Conservation (phyloP, 2,113 vertebrate species). For the Corythoichthys haematopterus region DNA sequence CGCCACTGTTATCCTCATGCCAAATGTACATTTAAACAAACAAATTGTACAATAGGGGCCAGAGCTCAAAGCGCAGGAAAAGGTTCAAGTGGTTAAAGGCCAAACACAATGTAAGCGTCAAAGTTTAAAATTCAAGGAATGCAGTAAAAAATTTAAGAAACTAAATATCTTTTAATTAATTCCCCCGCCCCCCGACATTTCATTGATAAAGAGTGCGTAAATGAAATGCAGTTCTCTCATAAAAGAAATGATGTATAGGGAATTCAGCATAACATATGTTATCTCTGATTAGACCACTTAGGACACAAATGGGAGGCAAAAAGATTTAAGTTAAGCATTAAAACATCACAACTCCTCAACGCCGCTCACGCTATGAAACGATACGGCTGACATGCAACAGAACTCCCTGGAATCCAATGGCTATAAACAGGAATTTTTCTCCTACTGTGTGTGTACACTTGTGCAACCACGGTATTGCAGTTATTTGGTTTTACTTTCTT, state of each 20-base stretch:
- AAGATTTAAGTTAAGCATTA: background rate
- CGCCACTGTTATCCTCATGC: constrained; percentile 14
- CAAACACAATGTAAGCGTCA: constrained; percentile 30
- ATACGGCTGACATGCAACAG: background rate
- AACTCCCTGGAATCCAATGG: background rate
- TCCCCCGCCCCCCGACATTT: too few species aligned
- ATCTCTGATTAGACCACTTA: background rate
- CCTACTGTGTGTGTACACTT: too few species aligned
- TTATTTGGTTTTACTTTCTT: too few species aligned
- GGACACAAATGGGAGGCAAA: background rate
- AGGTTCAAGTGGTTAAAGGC: constrained; percentile 28
- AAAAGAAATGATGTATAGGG: background rate
- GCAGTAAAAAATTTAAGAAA: too few species aligned
- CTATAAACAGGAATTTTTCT: too few species aligned
- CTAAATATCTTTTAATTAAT: too few species aligned
- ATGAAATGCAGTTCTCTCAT: background rate
- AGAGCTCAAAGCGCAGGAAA: constrained; percentile 36
- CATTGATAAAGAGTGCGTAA: too few species aligned
- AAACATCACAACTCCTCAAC: background rate
- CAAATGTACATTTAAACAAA: constrained; percentile 49
- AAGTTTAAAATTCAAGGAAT: background rate
- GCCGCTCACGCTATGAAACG: background rate
- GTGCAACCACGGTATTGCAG: too few species aligned
- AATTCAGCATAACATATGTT: background rate
- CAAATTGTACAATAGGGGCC: constrained; percentile 32